Evolutionary conservation across 2,113 vertebrate genomes (phyloP).

Genomic region (Sander lucioperca): DNA sequence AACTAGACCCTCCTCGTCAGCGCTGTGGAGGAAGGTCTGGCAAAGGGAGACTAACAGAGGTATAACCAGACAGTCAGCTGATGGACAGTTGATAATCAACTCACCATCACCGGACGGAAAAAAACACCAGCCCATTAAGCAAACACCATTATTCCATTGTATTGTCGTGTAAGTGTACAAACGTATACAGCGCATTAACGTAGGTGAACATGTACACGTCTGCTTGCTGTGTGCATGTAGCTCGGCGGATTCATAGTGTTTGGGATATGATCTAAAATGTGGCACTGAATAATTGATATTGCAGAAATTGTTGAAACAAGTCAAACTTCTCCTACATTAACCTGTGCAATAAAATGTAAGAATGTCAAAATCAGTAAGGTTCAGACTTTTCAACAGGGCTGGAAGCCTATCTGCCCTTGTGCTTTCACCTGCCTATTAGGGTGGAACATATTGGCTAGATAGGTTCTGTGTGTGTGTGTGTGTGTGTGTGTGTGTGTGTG

Average conservation of each 20-base stretch:
- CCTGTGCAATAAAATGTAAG: constrained; percentile 11
- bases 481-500: constrained; percentile 33
- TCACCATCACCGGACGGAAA: too few relatives aligned
- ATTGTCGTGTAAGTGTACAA: not conserved
- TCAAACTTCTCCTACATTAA: not conserved
- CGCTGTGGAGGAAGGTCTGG: too few relatives aligned
- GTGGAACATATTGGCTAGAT: constrained; percentile 74
- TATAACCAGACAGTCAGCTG: too few relatives aligned
- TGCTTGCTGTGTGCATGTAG: not conserved
- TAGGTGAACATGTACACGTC: not conserved
- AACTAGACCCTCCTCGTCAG: too few relatives aligned
- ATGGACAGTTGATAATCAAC: too few relatives aligned
- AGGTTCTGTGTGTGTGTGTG: constrained; percentile 39
- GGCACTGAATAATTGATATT: not conserved
- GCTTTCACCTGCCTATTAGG: constrained; percentile 75
- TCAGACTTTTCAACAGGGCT: constrained; percentile 54
- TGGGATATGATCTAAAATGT: not conserved
- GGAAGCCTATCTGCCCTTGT: constrained; percentile 57
- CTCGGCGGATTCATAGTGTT: not conserved
- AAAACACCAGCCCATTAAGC: too few relatives aligned
- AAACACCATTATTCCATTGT: not conserved
- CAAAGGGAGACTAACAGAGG: too few relatives aligned
- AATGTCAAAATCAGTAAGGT: constrained; percentile 56
- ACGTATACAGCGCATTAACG: not conserved
- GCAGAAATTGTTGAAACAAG: constrained; percentile 3